Evolutionary conservation across 2,888 invertebrate genomes (phyloP).

Genomic region (Patella caerulea): DNA sequence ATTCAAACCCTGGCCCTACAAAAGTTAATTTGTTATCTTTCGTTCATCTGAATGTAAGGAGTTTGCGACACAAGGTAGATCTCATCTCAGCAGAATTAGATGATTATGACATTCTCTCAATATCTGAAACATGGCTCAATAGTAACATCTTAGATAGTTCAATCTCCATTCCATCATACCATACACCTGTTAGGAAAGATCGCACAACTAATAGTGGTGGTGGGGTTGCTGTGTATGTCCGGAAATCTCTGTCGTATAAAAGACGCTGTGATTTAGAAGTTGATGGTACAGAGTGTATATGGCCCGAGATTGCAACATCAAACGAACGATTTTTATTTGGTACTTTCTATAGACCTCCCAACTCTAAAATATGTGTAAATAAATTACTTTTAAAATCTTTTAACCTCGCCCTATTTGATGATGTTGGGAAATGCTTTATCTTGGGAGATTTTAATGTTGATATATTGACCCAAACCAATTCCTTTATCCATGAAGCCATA

Average conservation of each 20-base stretch:
- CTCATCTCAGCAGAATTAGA: constrained; percentile 6
- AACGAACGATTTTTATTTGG: background rate
- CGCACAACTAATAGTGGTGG: background rate
- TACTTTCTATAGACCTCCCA: background rate
- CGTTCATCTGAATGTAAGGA: constrained; percentile 13
- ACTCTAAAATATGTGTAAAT: background rate
- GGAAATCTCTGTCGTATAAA: background rate
- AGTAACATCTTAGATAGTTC: background rate
- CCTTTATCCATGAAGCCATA: background rate
- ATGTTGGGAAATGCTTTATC: background rate
- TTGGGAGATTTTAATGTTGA: constrained; percentile 8
- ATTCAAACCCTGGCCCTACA: background rate
- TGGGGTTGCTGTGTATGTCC: constrained; percentile 8
- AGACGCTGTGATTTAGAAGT: constrained; percentile 3
- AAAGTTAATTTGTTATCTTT: background rate
- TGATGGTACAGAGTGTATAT: background rate
- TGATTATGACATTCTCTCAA: background rate
- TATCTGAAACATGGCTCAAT: constrained; percentile 4
- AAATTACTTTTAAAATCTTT: constrained; percentile 6
- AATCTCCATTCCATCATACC: background rate
- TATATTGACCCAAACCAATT: background rate
- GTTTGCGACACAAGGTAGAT: background rate
- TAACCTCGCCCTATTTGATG: background rate
- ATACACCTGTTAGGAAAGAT: background rate
- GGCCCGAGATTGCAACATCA: background rate